Base-by-base conservation (phyloP, 1,140 invertebrate genomes). In the Battus philenor region DNA sequence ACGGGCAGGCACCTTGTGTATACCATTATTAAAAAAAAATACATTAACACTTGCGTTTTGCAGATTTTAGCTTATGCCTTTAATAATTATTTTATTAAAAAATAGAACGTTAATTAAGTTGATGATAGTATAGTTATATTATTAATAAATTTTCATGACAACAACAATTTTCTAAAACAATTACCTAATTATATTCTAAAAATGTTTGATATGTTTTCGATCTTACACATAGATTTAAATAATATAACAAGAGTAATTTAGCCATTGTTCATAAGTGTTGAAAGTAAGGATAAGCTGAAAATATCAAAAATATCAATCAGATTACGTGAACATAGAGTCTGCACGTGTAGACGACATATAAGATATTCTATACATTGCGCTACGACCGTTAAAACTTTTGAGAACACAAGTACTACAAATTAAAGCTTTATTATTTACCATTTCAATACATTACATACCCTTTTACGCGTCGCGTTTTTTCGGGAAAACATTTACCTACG, bases 371-470 rank as follows among this genome's bases (percentile, higher is more conserved):
- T 50, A 66, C 50, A 60, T 49, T 33, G 65, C 48, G 30, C 62
- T 74, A 70, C 38, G 48, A 54, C 61, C 49, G 47, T 71, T 75
- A 73, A 68, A 72, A 74, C 63, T 67, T 55, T 75, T 65, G 51
- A 63, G 68, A 81, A 83, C 71, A 79, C 71, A 83, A 78, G 68
- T 84, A 84, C 75, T 61, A 53, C 73, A 84, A 84, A 84, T 84
- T 84, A 84, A 84, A 84, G 79, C 79, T 81, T 84, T 64, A 51
- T 66, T 69, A 38, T 69, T 84, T 84, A 84, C 79, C 79, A 84
- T 59, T 75, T 68, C 53, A 64, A 68, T 51, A 68, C 68, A 66
- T 75, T 69, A 65, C 56, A 70, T 50, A 61, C 44, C 46, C 59
- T 59, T 56, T 48, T 7, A 44, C 9, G 15, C 54, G 59, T 74